These are phyloP conservation scores for Pristionchus maxplancki DNA, from an alignment of 2,888 invertebrate species.

Conservation along the genomic window DNA sequence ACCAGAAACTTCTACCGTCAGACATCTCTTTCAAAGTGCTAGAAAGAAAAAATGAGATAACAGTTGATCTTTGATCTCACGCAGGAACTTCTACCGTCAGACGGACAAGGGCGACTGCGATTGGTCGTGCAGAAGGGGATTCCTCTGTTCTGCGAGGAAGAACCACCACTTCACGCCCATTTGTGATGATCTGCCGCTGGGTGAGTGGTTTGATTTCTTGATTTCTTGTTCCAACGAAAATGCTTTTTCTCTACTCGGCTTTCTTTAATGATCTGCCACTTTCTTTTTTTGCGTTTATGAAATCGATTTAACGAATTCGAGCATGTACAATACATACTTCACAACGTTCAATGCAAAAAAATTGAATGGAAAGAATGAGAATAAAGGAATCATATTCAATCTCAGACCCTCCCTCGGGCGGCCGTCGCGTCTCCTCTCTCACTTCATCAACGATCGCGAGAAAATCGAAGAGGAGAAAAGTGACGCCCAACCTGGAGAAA, in stretches of 20 bases:
- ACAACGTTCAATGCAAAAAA: too few species aligned
- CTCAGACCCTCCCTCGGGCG: conserved; percentile 28
- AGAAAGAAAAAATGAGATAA: background rate
- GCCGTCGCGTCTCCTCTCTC: background rate
- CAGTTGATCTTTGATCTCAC: background rate
- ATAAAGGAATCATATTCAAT: too few species aligned
- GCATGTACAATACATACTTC: too few species aligned
- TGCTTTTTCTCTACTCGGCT: too few species aligned
- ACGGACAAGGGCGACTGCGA: background rate
- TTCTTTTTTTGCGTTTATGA: too few species aligned
- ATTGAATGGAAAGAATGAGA: too few species aligned
- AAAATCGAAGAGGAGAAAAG: conserved; percentile 29
- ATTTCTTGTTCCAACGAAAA: too few species aligned
- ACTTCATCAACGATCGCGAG: background rate
- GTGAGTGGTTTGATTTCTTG: too few species aligned
- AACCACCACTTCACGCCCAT: conserved; percentile 10
- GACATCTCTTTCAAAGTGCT: too few species aligned
- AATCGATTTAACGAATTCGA: too few species aligned
- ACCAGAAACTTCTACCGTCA: too few species aligned
- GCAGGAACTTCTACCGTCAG: conserved; percentile 48
- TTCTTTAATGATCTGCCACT: too few species aligned
- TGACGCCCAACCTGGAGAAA: background rate
- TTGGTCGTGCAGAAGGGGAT: conserved; percentile 9
- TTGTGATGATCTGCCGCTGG: conserved; percentile 23
- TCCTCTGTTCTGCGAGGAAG: conserved; percentile 41